A percentile compares a stretch with the other conserved stretches of the same genome.
Evolutionary conservation across 2,888 invertebrate species (phyloP).

Genomic region (Artemia sp.): DNA sequence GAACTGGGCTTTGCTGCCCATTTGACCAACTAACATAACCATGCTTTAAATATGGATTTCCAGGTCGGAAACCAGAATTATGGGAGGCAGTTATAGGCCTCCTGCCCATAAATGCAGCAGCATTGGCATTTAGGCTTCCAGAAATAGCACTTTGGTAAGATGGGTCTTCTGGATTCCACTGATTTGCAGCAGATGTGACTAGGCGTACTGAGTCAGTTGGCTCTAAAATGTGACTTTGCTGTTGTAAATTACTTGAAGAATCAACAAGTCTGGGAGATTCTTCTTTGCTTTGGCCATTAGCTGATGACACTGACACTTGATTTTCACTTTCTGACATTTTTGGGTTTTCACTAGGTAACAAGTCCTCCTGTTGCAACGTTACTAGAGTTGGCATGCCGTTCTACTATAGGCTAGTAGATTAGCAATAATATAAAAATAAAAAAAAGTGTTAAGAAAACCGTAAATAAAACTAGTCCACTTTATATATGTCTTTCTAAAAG

Average conservation of each 20-base stretch:
- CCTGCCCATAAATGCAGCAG: slow-evolving; percentile 11
- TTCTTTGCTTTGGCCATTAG: slow-evolving; percentile 14
- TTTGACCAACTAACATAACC: slow-evolving; percentile 10
- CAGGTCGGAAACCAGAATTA: slow-evolving; percentile 7
- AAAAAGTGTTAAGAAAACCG: neutral
- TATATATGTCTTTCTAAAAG: no score
- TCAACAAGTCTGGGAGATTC: neutral
- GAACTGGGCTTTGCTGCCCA: slow-evolving; percentile 4
- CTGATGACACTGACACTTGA: slow-evolving; percentile 3
- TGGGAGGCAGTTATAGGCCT: slow-evolving; percentile 6
- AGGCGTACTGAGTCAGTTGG: neutral
- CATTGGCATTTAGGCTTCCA: slow-evolving; percentile 13
- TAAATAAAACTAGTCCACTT: neutral
- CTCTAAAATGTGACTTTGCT: neutral
- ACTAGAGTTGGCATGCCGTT: slow-evolving; percentile 1
- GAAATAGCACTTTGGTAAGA: neutral
- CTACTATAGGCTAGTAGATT: neutral
- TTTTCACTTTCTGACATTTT: slow-evolving; percentile 12
- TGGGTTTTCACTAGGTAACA: neutral
- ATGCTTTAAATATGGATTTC: slow-evolving; percentile 8
- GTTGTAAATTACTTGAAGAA: neutral
- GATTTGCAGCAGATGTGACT: slow-evolving; percentile 5
- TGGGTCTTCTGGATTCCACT: slow-evolving; percentile 2
- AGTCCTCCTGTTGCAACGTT: neutral
- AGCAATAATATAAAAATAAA: slow-evolving; percentile 1